Conservation (phyloP, 2,888 invertebrate genomes). For the Acleris sparsana region DNA sequence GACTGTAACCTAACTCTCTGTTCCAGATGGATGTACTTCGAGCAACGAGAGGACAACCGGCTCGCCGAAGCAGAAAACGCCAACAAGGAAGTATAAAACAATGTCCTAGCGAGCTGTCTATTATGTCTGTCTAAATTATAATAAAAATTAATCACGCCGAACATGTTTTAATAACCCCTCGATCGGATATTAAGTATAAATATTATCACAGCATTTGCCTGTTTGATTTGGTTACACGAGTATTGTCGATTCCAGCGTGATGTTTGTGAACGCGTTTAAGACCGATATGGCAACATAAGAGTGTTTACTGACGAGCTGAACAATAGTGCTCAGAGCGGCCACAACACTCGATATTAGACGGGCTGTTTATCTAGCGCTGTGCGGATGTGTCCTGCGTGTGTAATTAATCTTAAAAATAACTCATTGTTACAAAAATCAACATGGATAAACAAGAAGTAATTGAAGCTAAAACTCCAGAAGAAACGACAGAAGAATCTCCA, state of each 20-base stretch:
- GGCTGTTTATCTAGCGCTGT: conserved; percentile 51
- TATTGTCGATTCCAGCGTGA: conserved; percentile 62
- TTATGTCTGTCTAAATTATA: conserved; percentile 24
- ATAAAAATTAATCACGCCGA: conserved; percentile 9
- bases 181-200: conserved; percentile 30
- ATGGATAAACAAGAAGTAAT: conserved; percentile 55
- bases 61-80: conserved; percentile 35
- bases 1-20: not conserved
- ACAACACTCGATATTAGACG: conserved; percentile 55
- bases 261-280: conserved; percentile 68
- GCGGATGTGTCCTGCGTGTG: conserved; percentile 29
- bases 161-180: conserved; percentile 7
- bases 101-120: not conserved
- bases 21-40: conserved; percentile 67
- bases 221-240: conserved; percentile 57
- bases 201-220: conserved; percentile 40
- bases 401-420: conserved; percentile 4
- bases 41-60: conserved; percentile 59
- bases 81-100: conserved; percentile 31
- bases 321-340: conserved; percentile 59
- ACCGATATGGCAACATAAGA: conserved; percentile 73
- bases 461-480: conserved; percentile 46
- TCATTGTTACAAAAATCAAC: conserved; percentile 36
- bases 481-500: conserved; percentile 59
- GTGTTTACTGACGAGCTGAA: conserved; percentile 68